phyloP scores from a whole-genome alignment of 2,113 vertebrate genomes.

The Microcebus murinus region DNA sequence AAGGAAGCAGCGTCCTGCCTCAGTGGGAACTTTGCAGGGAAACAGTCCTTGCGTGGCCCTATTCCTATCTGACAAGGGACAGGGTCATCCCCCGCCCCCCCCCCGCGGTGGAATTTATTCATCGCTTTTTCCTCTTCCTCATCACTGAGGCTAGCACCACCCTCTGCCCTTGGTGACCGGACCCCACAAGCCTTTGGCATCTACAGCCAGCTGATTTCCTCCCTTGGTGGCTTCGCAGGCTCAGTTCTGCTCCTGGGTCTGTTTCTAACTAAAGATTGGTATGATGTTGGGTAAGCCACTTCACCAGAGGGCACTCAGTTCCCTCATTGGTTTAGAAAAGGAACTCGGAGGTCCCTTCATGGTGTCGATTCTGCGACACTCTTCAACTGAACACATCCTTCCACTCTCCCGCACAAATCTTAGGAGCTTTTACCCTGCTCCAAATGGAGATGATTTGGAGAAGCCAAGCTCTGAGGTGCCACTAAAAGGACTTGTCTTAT shows the following conservation, averaged over 20 bases:
- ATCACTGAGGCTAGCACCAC: fast-evolving
- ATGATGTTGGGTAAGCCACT: too few species aligned
- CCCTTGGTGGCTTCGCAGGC: background rate
- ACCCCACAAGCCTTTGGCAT: background rate
- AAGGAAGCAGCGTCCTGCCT: background rate
- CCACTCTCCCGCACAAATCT: background rate
- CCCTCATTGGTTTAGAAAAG: background rate
- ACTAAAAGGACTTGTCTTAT: background rate
- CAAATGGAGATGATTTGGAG: background rate
- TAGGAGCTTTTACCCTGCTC: background rate
- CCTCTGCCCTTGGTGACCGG: background rate
- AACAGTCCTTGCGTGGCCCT: background rate
- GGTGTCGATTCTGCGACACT: fast-evolving
- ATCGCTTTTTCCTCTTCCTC: background rate
- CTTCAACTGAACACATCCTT: background rate
- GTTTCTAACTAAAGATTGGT: background rate
- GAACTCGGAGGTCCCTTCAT: background rate
- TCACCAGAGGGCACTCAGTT: fast-evolving
- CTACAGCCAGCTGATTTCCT: background rate
- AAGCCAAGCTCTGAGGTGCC: fast-evolving
- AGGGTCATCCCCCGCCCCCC: fast-evolving
- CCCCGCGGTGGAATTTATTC: background rate
- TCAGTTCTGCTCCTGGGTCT: background rate
- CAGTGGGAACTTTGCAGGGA: background rate
- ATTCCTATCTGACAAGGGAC: background rate